Evolutionary conservation across 2,888 invertebrate genomes (phyloP).

Genomic region (Caenorhabditis sulstoni): DNA sequence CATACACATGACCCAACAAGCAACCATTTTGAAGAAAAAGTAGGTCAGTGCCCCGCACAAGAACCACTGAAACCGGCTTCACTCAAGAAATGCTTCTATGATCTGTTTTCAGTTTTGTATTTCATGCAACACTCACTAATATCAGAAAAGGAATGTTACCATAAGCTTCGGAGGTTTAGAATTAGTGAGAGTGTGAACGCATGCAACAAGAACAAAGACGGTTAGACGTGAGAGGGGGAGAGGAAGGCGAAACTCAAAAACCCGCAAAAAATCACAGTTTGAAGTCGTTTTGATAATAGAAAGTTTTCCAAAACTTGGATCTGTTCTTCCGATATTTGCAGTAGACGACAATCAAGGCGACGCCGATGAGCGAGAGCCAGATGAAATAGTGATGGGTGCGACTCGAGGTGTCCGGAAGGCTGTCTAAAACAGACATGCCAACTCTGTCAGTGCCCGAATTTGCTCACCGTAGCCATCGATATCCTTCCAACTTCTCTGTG

Average conservation of each 20-base stretch:
- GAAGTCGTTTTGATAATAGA: constrained; percentile 80
- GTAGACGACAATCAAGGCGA: constrained; percentile 72
- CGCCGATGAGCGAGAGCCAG: constrained; percentile 68
- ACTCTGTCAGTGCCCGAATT: neutral
- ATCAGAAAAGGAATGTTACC: constrained; percentile 13
- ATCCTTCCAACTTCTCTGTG: constrained; percentile 72
- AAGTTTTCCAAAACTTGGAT: constrained; percentile 80
- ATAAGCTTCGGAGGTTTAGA: constrained; percentile 20
- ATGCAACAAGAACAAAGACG: constrained; percentile 19
- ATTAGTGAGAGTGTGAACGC: constrained; percentile 3
- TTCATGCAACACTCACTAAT: neutral
- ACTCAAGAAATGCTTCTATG: neutral
- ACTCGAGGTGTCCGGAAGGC: constrained; percentile 18
- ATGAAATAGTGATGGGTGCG: constrained; percentile 62
- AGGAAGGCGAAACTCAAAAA: constrained; percentile 35
- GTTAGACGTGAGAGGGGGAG: constrained; percentile 18
- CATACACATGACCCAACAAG: constrained; percentile 8
- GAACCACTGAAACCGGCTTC: constrained; percentile 27
- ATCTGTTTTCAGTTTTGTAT: constrained; percentile 4
- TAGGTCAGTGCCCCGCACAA: constrained; percentile 46
- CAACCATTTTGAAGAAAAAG: neutral
- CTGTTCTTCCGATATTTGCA: constrained; percentile 78
- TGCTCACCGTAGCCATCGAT: constrained; percentile 69
- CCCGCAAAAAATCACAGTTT: constrained; percentile 76
- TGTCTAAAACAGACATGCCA: constrained; percentile 36